Percentiles rank a stretch among this genome's conserved stretches.
phyloP scores from a whole-genome alignment of 1,140 invertebrate genomes.

The Drosophila triauraria region DNA sequence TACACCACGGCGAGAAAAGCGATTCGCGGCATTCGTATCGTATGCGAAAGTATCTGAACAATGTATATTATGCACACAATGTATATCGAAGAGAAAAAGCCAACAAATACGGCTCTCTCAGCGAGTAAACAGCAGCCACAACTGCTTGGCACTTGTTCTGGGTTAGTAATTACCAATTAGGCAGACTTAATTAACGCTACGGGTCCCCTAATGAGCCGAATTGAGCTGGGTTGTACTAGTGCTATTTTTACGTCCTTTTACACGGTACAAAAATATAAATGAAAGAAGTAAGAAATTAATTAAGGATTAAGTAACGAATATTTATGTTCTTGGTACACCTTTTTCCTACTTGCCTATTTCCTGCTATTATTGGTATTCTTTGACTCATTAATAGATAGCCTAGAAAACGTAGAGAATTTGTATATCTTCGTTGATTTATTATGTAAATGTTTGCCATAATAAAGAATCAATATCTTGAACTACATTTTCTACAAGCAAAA shows the following conservation, averaged over 20 bases:
- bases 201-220: constrained; percentile 44
- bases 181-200: constrained; percentile 26
- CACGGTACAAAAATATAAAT: not conserved
- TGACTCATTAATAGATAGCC: too few relatives aligned
- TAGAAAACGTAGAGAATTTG: not conserved
- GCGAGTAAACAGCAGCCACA: not conserved
- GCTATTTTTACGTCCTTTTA: not conserved
- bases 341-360: too few relatives aligned
- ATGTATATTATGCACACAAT: constrained; percentile 10
- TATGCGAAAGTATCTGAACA: constrained; percentile 16
- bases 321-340: not conserved
- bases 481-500: not conserved
- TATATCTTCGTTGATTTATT: not conserved
- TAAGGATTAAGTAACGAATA: not conserved
- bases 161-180: constrained; percentile 45
- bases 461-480: not conserved
- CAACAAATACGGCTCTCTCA: not conserved
- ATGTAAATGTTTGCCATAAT: not conserved
- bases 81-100: constrained; percentile 8
- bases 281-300: not conserved
- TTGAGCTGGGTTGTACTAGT: constrained; percentile 14
- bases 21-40: constrained; percentile 37
- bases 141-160: constrained; percentile 24
- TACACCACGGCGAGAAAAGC: constrained; percentile 67
- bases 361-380: not conserved